Evolutionary conservation across 2,797 vertebrate species (phyloP), one percentile per base, ranked within the genome.

Genomic region (Choloepus didactylus): DNA sequence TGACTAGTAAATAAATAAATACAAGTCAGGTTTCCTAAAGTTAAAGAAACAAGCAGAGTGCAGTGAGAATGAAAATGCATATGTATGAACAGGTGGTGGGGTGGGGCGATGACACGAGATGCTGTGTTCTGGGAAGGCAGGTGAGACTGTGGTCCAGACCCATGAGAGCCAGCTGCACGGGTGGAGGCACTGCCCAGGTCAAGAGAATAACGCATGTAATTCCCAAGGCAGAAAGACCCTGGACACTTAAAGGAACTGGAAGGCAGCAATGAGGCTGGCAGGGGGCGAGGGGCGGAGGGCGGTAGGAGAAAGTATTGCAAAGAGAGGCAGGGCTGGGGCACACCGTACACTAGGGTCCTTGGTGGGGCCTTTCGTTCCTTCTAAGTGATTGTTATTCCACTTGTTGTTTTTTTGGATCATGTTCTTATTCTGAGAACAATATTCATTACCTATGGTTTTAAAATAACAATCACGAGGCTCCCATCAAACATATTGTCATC

Each of bases 381-480:
- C 79, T 87, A 96, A 84, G 75, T 69, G 46, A 44, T 35, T 76
- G 35, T 66, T 73, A 16, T 70, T 92, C 82, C 97, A 95, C 90
- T 93, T 86, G 84, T 56, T 96, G 66, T 81, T 95, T 90, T 95
- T 96, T 81, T 88, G 79, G 88, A 86, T 95, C 81, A 69, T 76
- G 56, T 96, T 95, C 49, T 75, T 93, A 77, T 75, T 94, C 79
- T 94, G 86, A 95, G 84, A 89, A 94, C 90, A 94, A 89, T 94
- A 95, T 89, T 79, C 87, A 96, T 89, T 92, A 94, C 49, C 49
- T 95, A 83, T 91, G 86, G 95, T 80, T 96, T 97, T 69, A 96
- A 96, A 97, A 87, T 73, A 96, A 89, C 89, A 95, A 91, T 90
- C 83, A 76, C n/a, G 76, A 92, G 80, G 44, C 62, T 94, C 94